Evolutionary conservation across 2,888 invertebrate species (phyloP), one percentile per base, ranked within the genome.

Genomic region (Trilocha varians): DNA sequence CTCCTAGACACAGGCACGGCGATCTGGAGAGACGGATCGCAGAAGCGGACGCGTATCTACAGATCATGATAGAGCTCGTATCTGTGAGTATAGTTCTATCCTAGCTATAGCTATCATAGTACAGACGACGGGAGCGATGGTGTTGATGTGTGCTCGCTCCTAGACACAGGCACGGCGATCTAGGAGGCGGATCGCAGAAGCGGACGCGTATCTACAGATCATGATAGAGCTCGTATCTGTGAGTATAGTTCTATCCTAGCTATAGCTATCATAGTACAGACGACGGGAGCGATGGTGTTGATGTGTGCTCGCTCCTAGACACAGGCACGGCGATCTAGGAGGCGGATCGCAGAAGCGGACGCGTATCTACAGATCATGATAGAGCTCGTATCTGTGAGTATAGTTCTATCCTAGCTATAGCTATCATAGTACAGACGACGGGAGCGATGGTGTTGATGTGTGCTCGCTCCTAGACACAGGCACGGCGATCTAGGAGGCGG

Each of bases 41-140:
- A 0, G 98, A 99, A 84, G 97, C 98, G 0, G 98, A 99, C 84
- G 95, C 95, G 14, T 98, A 98, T 78, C 89, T 99, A 44, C 97
- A 98, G 85, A 88, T 98, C 50, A 91, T 99, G 87, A 98, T 99
- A 52, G 96, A 97, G 60, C 95, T 98, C 77, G 93, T 95, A 40
- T 90, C 91, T 76, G 93, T 93, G 66, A 68, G 74, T 68, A 82
- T 91, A n/a, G n/a, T n/a, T n/a, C n/a, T n/a, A n/a, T n/a, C n/a
- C n/a, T n/a, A n/a, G n/a, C n/a, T n/a, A n/a, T n/a, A n/a, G n/a
- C n/a, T 99, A 72, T 84, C 93, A 41, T 88, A 95, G 50, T 97
- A 97, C 82, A 80, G 86, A 1, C 59, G 84, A 0, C 65, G 87
- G 36, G 87, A 87, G 57, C 65, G 88, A 41, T 83, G 88, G 87